Percentiles rank a stretch among this genome's conserved stretches.
These are phyloP conservation scores for Griposia aprilina DNA, from an alignment of 2,888 invertebrate genomes.

Conservation along the genomic window DNA sequence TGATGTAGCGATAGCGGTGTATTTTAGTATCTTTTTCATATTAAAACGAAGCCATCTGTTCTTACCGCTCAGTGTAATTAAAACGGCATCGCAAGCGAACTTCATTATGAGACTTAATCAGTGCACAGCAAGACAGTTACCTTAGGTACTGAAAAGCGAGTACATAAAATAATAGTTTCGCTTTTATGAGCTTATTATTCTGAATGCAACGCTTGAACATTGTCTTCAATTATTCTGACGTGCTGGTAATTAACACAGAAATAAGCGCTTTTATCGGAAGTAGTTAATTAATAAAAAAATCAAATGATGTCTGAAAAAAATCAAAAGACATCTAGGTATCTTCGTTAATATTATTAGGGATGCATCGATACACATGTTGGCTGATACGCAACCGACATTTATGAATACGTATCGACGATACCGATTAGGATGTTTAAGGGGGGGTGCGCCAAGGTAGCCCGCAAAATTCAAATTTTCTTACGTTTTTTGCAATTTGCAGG, in stretches of 20 bases:
- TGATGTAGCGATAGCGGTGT: constrained; percentile 65
- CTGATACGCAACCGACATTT: too few species aligned
- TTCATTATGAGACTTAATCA: constrained; percentile 86
- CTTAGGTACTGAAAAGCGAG: constrained; percentile 77
- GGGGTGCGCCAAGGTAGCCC: too few species aligned
- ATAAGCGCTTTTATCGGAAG: constrained; percentile 31
- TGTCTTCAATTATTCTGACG: constrained; percentile 55
- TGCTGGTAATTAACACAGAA: constrained; percentile 48
- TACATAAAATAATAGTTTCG: constrained; percentile 76
- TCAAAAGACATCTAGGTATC: neutral
- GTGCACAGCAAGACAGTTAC: constrained; percentile 85
- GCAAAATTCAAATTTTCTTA: too few species aligned
- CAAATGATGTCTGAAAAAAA: constrained; percentile 14
- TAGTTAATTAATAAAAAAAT: constrained; percentile 25
- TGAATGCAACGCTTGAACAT: constrained; percentile 53
- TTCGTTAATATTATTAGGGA: constrained; percentile 3
- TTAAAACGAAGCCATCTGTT: constrained; percentile 66
- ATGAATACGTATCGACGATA: too few species aligned
- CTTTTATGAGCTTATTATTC: constrained; percentile 73
- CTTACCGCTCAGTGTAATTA: constrained; percentile 80
- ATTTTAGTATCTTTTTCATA: constrained; percentile 66
- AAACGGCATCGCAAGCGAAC: constrained; percentile 84
- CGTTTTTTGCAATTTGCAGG: too few species aligned
- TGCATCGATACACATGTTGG: too few species aligned
- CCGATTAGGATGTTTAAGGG: too few species aligned